Evolutionary conservation across 2,113 vertebrate genomes (phyloP).

Genomic region (Podarcis raffonei): DNA sequence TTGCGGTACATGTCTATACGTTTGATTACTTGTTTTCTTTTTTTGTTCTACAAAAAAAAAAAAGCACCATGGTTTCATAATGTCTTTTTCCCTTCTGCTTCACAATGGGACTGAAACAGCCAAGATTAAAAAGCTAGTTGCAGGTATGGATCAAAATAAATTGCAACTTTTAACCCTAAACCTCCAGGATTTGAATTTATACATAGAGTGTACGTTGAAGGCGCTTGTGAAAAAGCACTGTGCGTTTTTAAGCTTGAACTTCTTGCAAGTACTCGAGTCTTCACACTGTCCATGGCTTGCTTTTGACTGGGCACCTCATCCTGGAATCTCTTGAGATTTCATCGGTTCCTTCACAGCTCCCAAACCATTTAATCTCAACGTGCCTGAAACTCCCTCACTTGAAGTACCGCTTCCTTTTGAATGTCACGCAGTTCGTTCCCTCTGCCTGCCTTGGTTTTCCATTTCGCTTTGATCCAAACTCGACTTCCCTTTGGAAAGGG

Average conservation of each 20-base stretch:
- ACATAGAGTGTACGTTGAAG: no score
- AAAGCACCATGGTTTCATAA: conserved; percentile 31
- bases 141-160: conserved; percentile 49
- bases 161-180: rapidly evolving
- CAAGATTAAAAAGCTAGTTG: conserved; percentile 69
- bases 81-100: conserved; percentile 48
- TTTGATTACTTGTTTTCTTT: conserved; percentile 10
- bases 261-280: background rate
- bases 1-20: background rate
- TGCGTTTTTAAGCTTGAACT: background rate
- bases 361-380: background rate
- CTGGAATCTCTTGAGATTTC: background rate
- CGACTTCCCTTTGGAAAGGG: background rate
- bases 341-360: background rate
- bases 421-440: background rate
- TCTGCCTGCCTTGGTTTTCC: background rate
- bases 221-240: background rate
- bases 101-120: conserved; percentile 61
- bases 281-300: background rate
- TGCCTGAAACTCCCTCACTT: background rate
- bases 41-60: conserved; percentile 15
- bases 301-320: no score
- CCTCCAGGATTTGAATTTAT: background rate
- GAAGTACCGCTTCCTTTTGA: background rate
- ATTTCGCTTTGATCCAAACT: background rate